Conservation (phyloP, 2,113 vertebrate species). For the Notechis scutatus region DNA sequence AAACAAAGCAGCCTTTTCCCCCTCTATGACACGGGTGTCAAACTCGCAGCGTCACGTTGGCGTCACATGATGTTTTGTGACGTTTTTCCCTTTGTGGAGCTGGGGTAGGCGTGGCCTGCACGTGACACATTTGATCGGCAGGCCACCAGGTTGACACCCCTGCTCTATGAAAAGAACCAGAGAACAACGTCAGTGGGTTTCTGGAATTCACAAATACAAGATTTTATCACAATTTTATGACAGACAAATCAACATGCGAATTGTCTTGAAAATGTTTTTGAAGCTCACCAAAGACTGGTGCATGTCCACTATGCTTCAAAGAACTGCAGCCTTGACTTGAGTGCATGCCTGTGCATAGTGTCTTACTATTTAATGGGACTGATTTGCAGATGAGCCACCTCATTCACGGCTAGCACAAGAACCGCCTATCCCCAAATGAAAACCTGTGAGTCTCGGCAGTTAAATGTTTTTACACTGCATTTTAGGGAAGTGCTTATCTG, state of each 20-base stretch:
- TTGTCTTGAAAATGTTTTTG: not conserved
- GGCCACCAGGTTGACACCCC: too few relatives aligned
- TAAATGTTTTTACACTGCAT: not conserved
- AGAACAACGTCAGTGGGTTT: not conserved
- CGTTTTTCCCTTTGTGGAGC: too few relatives aligned
- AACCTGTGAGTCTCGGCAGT: not conserved
- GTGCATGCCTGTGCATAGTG: not conserved
- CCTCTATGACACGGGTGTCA: too few relatives aligned
- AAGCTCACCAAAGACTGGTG: not conserved
- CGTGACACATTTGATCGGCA: accelerated
- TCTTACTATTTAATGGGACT: not conserved
- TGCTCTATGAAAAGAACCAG: not conserved
- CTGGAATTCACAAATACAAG: not conserved
- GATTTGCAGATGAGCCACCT: not conserved
- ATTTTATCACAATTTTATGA: not conserved
- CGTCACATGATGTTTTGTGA: too few relatives aligned
- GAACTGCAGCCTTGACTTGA: not conserved
- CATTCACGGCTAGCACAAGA: not conserved
- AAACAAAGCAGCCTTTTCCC: not conserved
- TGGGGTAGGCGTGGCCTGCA: too few relatives aligned
- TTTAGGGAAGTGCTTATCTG: not conserved
- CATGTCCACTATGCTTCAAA: not conserved
- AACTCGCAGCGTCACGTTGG: too few relatives aligned
- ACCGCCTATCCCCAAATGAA: not conserved
- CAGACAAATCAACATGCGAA: not conserved